A percentile compares a stretch with the other conserved stretches of the same genome.
Conservation (phyloP, 2,797 vertebrate species). For the Leptatherina wallacei region DNA sequence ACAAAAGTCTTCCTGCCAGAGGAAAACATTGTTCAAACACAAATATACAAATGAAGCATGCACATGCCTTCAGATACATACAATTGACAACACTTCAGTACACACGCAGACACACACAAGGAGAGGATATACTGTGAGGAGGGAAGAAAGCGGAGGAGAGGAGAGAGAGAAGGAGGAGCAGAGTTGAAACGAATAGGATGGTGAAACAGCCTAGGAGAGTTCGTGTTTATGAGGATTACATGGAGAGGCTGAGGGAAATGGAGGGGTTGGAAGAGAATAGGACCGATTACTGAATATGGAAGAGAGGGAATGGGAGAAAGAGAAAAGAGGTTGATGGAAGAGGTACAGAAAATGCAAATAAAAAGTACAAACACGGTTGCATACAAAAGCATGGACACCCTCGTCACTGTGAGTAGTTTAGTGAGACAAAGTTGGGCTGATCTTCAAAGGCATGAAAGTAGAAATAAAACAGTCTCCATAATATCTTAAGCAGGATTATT, state of each 20-base stretch:
- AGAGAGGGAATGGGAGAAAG: background rate
- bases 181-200: constrained; percentile 30
- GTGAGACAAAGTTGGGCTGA: background rate
- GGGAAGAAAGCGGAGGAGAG: background rate
- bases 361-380: background rate
- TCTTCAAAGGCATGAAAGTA: background rate
- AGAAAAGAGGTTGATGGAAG: background rate
- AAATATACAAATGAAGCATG: constrained; percentile 11
- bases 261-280: constrained; percentile 10
- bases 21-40: constrained; percentile 29
- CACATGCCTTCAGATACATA: constrained; percentile 22
- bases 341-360: background rate
- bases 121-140: constrained; percentile 13
- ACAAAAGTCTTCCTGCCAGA: constrained; percentile 5
- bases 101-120: constrained; percentile 5
- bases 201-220: constrained; percentile 44
- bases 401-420: background rate
- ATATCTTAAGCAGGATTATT: constrained; percentile 1
- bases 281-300: constrained; percentile 18
- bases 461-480: background rate
- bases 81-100: constrained; percentile 9
- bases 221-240: constrained; percentile 41
- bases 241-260: constrained; percentile 12
- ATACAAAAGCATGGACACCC: background rate
- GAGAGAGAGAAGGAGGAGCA: constrained; percentile 30